Evolutionary conservation across 2,113 vertebrate genomes (phyloP), one percentile per base, ranked within the genome.

Genomic region (Myotis brandtii): DNA sequence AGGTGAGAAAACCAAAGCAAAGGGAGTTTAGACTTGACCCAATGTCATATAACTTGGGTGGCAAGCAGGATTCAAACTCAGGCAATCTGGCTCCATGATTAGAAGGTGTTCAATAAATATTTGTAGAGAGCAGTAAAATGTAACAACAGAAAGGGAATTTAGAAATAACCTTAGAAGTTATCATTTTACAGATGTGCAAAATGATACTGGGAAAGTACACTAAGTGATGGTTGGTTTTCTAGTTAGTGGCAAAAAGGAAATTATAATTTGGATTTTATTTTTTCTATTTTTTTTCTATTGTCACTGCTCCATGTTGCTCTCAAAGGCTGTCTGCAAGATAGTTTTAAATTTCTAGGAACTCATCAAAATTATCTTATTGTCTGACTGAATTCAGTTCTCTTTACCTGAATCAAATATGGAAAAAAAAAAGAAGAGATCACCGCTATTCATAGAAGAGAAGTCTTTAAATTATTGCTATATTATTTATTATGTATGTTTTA

Each of bases 401-500:
- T 91, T 62, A 46, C 30, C 40, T 92, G 23, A 75, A 83, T 84
- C 70, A 67, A 90, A 90, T 48, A 34, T 95, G 10, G 27, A 27
- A 23, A 16, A n/a, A 16, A n/a, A 73, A 43, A 56, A 88, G 5
- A 43, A 34, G 13, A 79, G 11, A 76, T 77, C 3, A 73, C n/a
- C 11, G 82, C 25, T 67, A 52, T 40, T 96, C 21, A 62, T 11
- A 95, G 1, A 34, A 82, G 50, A 13, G 10, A 77, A 18, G n/a
- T 86, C 73, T 21, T 91, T 95, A 72, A 82, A 69, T 66, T 17
- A 13, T 93, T 87, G 16, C 5, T 77, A 8, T 73, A 77, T 12
- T 76, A 93, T 82, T 67, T 92, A 62, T 89, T 91, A 80, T 87
- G n/a, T 59, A 75, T 56, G 16, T 89, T 89, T 93, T 64, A 72